Evolutionary conservation across 2,797 vertebrate genomes (phyloP).

Genomic region (Sebastiscus albofasciatus): DNA sequence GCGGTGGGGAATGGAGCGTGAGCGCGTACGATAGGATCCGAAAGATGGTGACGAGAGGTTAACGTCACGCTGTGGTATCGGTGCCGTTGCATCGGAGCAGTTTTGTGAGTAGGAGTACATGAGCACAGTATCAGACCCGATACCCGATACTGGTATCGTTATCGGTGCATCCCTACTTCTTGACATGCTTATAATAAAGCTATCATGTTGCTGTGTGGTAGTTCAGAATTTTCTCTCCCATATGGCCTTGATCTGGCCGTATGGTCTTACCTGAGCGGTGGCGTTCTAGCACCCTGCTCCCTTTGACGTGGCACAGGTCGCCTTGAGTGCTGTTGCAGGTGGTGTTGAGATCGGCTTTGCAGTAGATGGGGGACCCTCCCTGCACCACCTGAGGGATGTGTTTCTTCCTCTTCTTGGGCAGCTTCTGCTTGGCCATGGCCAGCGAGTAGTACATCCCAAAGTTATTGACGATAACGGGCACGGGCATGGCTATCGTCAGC

Average conservation of each 20-base stretch:
- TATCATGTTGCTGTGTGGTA: no score
- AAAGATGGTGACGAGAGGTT: no score
- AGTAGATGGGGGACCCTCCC: slow-evolving; percentile 91
- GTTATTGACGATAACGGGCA: slow-evolving; percentile 99
- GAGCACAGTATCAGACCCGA: no score
- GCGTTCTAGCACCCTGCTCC: slow-evolving; percentile 88
- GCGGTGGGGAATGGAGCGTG: no score
- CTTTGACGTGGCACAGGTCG: slow-evolving; percentile 90
- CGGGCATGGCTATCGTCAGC: slow-evolving; percentile 99
- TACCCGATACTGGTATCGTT: no score
- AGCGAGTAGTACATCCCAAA: slow-evolving; percentile 99
- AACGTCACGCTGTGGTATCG: no score
- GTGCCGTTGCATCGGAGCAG: no score
- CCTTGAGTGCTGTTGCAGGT: slow-evolving; percentile 95
- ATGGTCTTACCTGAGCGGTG: slow-evolving; percentile 92
- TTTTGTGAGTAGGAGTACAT: no score
- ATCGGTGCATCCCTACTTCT: no score
- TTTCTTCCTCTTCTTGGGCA: slow-evolving; percentile 97
- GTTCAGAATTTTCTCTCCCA: neutral
- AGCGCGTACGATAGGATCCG: no score
- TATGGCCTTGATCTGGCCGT: neutral
- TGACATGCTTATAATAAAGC: no score
- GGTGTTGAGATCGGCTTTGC: slow-evolving; percentile 93
- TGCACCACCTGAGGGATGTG: slow-evolving; percentile 93
- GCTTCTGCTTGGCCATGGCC: slow-evolving; percentile 99